phyloP scores from a whole-genome alignment of 2,888 invertebrate species.

The Metellina segmentata region DNA sequence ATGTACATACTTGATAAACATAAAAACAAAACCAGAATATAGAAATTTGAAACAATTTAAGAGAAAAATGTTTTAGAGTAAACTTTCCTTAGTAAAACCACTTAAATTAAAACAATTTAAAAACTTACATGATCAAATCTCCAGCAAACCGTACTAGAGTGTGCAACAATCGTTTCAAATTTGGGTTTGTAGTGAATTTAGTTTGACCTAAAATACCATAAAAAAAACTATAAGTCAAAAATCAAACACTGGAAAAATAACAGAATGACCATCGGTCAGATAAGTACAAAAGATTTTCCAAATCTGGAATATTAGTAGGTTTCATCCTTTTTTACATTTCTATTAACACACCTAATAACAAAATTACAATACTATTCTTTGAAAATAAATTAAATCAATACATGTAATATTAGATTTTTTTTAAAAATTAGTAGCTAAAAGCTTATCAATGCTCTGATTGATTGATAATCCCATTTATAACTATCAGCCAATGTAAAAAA shows the following conservation, averaged over 20 bases:
- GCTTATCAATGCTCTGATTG: too few species aligned
- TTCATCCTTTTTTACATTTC: background rate
- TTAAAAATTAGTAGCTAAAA: too few species aligned
- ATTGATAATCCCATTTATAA: too few species aligned
- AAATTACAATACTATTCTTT: background rate
- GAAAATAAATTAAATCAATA: too few species aligned
- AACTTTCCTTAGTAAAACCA: background rate
- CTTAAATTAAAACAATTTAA: background rate
- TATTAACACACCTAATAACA: background rate
- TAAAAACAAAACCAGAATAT: background rate
- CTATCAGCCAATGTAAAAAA: too few species aligned
- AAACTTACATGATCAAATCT: conserved; percentile 82
- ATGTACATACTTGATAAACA: too few species aligned
- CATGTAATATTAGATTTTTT: too few species aligned
- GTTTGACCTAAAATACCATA: conserved; percentile 80
- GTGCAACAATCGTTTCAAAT: conserved; percentile 85
- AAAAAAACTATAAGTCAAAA: background rate
- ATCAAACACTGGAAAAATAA: too few species aligned
- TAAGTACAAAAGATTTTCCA: background rate
- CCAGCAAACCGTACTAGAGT: conserved; percentile 86
- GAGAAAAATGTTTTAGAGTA: background rate
- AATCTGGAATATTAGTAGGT: background rate
- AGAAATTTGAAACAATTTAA: background rate
- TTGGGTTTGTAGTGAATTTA: conserved; percentile 84
- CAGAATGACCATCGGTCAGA: too few species aligned